These are phyloP conservation scores for Protula sp. DNA, from an alignment of 2,888 invertebrate genomes.

Conservation along the genomic window DNA sequence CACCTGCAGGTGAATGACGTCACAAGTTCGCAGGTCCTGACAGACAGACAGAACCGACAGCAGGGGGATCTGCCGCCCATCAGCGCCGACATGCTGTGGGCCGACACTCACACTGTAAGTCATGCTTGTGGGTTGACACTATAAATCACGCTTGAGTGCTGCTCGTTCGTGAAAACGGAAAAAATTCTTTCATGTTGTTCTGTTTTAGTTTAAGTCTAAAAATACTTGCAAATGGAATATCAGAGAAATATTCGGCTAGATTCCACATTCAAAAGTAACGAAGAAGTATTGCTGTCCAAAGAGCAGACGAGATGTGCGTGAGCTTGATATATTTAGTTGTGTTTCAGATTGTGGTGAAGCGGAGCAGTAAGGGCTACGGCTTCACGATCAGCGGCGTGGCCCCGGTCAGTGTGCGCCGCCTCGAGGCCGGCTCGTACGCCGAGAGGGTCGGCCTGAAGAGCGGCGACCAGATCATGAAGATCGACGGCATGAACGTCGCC, in stretches of 20 bases:
- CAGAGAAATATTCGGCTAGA: too few species aligned
- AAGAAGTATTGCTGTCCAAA: too few species aligned
- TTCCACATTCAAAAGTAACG: too few species aligned
- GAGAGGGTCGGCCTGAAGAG: slow-evolving; percentile 38
- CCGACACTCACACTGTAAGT: slow-evolving; percentile 34
- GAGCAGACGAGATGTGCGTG: too few species aligned
- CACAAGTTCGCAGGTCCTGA: not conserved
- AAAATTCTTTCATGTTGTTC: too few species aligned
- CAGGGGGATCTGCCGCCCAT: slow-evolving; percentile 31
- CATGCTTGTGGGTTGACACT: too few species aligned
- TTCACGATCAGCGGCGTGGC: slow-evolving; percentile 45
- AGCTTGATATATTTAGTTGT: too few species aligned
- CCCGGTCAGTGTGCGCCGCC: slow-evolving; percentile 43
- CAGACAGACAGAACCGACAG: not conserved
- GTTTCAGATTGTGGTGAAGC: slow-evolving; percentile 1
- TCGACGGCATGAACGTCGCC: slow-evolving; percentile 49
- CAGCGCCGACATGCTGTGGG: slow-evolving; percentile 42
- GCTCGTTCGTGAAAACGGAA: too few species aligned
- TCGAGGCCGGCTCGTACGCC: slow-evolving; percentile 31
- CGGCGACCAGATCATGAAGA: slow-evolving; percentile 43
- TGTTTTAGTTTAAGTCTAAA: too few species aligned
- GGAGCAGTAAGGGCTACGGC: slow-evolving; percentile 41
- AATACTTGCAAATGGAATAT: too few species aligned
- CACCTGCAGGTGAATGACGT: slow-evolving; percentile 39
- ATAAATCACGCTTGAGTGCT: too few species aligned